Evolutionary conservation across 1,140 invertebrate species (phyloP).

Genomic region (Centruroides sculpturatus): DNA sequence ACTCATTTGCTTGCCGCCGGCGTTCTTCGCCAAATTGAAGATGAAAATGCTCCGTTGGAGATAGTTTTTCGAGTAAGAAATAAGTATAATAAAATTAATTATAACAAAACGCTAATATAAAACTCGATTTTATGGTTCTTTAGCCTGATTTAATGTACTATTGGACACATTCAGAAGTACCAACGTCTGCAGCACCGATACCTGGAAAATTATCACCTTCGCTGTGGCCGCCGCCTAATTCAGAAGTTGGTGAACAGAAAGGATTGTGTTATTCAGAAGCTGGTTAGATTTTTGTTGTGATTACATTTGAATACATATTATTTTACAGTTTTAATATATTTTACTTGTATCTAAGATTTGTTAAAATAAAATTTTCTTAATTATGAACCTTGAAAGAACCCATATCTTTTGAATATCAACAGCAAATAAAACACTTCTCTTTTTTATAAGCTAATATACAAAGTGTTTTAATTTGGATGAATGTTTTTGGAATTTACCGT

Average conservation of each 20-base stretch:
- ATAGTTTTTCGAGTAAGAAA: slow-evolving; percentile 58
- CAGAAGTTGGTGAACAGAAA: slow-evolving; percentile 22
- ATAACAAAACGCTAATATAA: too few relatives aligned
- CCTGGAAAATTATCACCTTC: slow-evolving; percentile 46
- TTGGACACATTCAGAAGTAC: slow-evolving; percentile 62
- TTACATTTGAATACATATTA: background rate
- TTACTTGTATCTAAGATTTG: background rate
- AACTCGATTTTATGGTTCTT: slow-evolving; percentile 17
- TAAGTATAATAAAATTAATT: background rate
- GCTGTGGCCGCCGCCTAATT: slow-evolving; percentile 33
- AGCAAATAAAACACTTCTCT: too few relatives aligned
- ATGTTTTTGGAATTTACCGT: too few relatives aligned
- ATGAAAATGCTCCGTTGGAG: slow-evolving; percentile 41
- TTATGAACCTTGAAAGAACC: background rate
- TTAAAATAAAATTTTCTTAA: background rate
- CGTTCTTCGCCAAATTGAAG: slow-evolving; percentile 59
- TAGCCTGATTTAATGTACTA: slow-evolving; percentile 77
- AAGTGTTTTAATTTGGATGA: too few relatives aligned
- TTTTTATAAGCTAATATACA: too few relatives aligned
- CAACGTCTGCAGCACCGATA: slow-evolving; percentile 44
- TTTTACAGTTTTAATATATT: background rate
- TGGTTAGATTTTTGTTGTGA: slow-evolving; percentile 22
- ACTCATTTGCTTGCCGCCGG: slow-evolving; percentile 77
- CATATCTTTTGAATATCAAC: too few relatives aligned
- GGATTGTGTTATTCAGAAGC: slow-evolving; percentile 36